These are phyloP conservation scores for Cephalopholis sonnerati DNA, from an alignment of 2,113 vertebrate genomes.

Conservation along the genomic window DNA sequence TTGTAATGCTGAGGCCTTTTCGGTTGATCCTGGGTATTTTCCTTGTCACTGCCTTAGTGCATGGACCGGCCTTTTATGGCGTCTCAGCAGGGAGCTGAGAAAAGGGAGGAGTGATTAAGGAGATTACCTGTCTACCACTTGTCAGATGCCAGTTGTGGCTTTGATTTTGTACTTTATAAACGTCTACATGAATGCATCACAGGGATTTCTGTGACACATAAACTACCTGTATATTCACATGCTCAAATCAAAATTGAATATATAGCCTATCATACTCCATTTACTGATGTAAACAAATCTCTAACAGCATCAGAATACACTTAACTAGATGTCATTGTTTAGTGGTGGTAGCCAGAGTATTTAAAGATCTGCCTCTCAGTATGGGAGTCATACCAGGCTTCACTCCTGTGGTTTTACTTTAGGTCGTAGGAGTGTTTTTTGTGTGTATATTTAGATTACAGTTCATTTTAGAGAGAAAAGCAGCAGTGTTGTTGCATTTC, in stretches of 20 bases:
- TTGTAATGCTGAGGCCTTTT: conserved; percentile 62
- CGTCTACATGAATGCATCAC: conserved; percentile 17
- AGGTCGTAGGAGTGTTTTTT: not conserved
- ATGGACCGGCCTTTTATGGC: conserved; percentile 42
- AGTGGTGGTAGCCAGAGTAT: not conserved
- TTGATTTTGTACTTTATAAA: conserved; percentile 34
- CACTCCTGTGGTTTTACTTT: not conserved
- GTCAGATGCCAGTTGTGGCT: conserved; percentile 43
- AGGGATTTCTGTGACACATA: conserved; percentile 14
- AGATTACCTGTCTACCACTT: conserved; percentile 50
- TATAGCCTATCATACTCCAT: not conserved
- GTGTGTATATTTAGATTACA: not conserved
- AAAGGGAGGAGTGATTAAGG: conserved; percentile 60
- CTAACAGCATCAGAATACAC: not conserved
- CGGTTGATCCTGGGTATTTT: conserved; percentile 64
- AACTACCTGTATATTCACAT: conserved; percentile 12
- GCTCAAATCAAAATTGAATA: not conserved
- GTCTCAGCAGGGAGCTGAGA: conserved; percentile 45
- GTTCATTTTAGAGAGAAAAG: not conserved
- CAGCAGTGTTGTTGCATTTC: not conserved
- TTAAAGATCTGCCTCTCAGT: not conserved
- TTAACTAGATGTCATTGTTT: not conserved
- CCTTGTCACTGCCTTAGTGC: conserved; percentile 48
- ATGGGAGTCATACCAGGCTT: not conserved
- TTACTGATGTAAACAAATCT: too few relatives aligned